Percentiles rank a stretch among this genome's conserved stretches.
phyloP scores from a whole-genome alignment of 2,888 invertebrate species.

The Sturmia bella region DNA sequence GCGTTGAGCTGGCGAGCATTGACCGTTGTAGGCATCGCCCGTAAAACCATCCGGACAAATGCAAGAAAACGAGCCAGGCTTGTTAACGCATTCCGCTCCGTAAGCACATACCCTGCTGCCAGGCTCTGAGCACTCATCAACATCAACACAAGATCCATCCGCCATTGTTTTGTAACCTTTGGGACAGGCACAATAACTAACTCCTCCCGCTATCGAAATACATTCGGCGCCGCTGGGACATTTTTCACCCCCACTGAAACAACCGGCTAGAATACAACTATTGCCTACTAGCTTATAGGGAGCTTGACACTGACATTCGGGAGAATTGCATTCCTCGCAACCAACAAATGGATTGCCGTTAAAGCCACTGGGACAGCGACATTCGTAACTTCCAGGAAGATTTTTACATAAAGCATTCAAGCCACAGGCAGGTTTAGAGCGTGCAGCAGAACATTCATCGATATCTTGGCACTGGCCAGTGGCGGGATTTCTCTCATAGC shows the following conservation, averaged over 20 bases:
- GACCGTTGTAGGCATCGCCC: constrained; percentile 91
- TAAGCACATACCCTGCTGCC: constrained; percentile 89
- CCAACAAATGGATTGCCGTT: constrained; percentile 94
- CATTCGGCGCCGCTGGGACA: constrained; percentile 95
- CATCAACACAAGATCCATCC: constrained; percentile 91
- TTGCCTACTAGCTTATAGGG: constrained; percentile 92
- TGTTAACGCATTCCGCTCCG: constrained; percentile 93
- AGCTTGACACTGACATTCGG: constrained; percentile 92
- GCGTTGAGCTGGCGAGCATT: constrained; percentile 91
- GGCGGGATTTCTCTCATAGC: constrained; percentile 89
- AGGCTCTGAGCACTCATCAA: constrained; percentile 91
- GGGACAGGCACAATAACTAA: constrained; percentile 96
- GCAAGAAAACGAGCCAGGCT: constrained; percentile 89
- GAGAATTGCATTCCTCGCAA: constrained; percentile 92
- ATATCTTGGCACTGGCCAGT: constrained; percentile 91
- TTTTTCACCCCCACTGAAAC: constrained; percentile 89
- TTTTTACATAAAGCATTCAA: constrained; percentile 95
- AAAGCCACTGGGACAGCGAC: constrained; percentile 93
- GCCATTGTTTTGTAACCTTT: constrained; percentile 89
- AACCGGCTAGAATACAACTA: constrained; percentile 92
- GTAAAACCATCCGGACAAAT: constrained; percentile 91
- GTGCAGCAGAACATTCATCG: constrained; percentile 90
- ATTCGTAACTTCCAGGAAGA: constrained; percentile 95
- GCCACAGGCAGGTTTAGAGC: constrained; percentile 91
- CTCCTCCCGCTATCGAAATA: constrained; percentile 93